Evolutionary conservation across 2,797 vertebrate species (phyloP).

Genomic region (Taeniopygia guttata): DNA sequence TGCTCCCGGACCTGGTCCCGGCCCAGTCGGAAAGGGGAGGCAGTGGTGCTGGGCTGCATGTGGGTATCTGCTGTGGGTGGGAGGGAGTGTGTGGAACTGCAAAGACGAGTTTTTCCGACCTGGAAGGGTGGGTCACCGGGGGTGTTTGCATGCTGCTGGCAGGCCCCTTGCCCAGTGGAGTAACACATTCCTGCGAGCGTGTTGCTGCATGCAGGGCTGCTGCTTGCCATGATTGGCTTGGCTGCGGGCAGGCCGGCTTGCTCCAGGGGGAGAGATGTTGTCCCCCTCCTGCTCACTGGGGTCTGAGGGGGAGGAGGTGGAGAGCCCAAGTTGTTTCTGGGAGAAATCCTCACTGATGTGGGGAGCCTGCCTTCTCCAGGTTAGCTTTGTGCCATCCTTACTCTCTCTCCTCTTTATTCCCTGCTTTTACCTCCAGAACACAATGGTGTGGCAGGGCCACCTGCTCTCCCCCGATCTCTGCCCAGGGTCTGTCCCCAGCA

Average conservation of each 20-base stretch:
- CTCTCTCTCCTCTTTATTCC: background rate
- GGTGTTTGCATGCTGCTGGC: conserved; percentile 37
- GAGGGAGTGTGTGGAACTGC: background rate
- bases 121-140: conserved; percentile 11
- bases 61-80: background rate
- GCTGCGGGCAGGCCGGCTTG: background rate
- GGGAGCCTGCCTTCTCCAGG: background rate
- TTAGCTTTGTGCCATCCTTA: background rate
- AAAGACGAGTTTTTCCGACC: conserved; percentile 46
- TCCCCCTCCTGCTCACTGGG: background rate
- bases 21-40: background rate
- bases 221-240: conserved; percentile 8
- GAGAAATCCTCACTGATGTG: background rate
- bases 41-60: background rate
- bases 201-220: conserved; percentile 23
- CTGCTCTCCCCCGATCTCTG: background rate
- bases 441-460: background rate
- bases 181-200: conserved; percentile 15
- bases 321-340: background rate
- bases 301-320: background rate
- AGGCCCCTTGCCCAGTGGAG: conserved; percentile 56
- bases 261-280: background rate
- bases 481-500: background rate
- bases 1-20: background rate
- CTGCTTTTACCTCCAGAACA: background rate